Evolutionary conservation across 2,113 vertebrate species (phyloP).

Genomic region (Trachemys scripta): DNA sequence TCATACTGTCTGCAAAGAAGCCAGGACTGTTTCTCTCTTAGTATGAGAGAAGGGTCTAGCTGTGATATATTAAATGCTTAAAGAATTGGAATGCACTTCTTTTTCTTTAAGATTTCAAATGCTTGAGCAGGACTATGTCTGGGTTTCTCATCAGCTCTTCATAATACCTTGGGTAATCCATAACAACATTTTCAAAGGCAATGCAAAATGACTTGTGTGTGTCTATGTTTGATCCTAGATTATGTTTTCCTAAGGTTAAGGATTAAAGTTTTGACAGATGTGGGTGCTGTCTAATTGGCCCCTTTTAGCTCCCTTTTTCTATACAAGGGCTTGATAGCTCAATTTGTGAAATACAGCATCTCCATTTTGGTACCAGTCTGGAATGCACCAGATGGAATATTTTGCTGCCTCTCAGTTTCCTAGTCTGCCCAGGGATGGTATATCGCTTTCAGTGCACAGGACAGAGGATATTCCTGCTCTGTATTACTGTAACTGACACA

Average conservation of each 20-base stretch:
- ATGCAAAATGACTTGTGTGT: neutral
- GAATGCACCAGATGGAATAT: neutral
- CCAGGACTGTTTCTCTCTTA: constrained; percentile 2
- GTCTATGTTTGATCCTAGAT: constrained; percentile 57
- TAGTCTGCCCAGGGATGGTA: neutral
- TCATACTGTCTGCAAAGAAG: neutral
- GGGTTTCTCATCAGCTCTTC: constrained; percentile 70
- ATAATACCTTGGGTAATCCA: constrained; percentile 14
- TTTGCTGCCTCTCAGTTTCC: neutral
- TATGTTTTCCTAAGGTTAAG: constrained; percentile 41
- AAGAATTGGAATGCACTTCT: neutral
- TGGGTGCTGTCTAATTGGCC: constrained; percentile 1
- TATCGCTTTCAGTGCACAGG: neutral
- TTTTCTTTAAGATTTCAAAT: constrained; percentile 53
- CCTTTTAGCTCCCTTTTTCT: constrained; percentile 16
- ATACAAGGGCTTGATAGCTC: neutral
- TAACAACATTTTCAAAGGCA: constrained; percentile 47
- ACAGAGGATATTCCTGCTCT: neutral
- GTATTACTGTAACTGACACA: neutral
- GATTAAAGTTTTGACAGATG: constrained; percentile 50
- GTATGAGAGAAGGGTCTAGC: neutral
- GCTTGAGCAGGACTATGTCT: constrained; percentile 38
- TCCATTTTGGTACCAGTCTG: constrained; percentile 18
- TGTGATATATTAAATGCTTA: constrained; percentile 26
- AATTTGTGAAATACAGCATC: neutral